Evolutionary conservation across 2,888 invertebrate species (phyloP), one percentile per base, ranked within the genome.

Genomic region (Lapara coniferarum): DNA sequence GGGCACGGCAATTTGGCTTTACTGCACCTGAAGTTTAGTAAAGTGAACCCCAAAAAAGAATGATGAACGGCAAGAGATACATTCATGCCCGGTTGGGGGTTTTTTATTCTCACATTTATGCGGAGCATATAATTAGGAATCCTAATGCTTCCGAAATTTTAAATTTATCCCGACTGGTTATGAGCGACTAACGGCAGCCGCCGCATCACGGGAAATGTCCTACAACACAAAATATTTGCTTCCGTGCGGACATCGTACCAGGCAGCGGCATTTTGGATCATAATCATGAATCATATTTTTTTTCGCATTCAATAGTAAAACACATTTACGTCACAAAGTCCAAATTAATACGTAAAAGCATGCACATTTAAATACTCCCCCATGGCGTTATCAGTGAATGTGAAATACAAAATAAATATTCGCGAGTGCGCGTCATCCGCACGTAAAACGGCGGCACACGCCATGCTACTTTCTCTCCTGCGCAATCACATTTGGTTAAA

Each of bases 401-500:
- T 71, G 77, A 75, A 77, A 73, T 77, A 82, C 83, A 82, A 74
- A 81, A 75, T 77, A 72, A 78, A 76, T 85, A 87, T 88, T 87
- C 81, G 88, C 89, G 85, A 78, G 73, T 74, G 76, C 79, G 81
- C 86, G 85, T 86, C 87, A 87, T 77, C 81, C 76, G 78, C 81
- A 81, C 82, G 84, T 82, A 80, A 86, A 87, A 84, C 84, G 81
- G 79, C 74, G 75, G 74, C 82, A 83, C 82, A 78, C 82, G 74
- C 80, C 78, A 79, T 83, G 76, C 81, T 80, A 88, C 89, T 90
- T 90, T 90, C 89, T 87, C 77, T 78, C 79, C 80, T 80, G 85
- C 87, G 88, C 85, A 87, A 87, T 82, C 83, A 75, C 81, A 84
- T 82, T 85, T 81, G 82, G 79, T 83, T 84, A 81, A 86, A 87